Conservation (phyloP, 1,140 invertebrate species). For the Drosophila pectinifera region DNA sequence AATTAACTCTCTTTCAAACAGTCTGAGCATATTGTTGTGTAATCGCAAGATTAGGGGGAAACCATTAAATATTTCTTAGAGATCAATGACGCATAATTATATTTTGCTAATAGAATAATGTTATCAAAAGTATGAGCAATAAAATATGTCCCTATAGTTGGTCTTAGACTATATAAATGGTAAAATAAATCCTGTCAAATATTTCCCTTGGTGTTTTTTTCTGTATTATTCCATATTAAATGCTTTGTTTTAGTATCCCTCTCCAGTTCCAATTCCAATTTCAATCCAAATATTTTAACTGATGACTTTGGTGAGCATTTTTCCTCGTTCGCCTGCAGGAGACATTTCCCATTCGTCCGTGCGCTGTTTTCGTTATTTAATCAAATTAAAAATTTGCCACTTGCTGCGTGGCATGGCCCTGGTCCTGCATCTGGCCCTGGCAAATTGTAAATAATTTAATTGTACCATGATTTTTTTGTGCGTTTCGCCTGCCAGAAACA, state of each 20-base stretch:
- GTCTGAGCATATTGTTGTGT: constrained; percentile 13
- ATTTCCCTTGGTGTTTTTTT: not conserved
- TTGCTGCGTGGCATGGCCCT: constrained; percentile 46
- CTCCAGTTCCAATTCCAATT: no score
- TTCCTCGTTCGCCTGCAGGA: constrained; percentile 9
- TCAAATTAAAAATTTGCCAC: constrained; percentile 61
- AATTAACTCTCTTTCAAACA: constrained; percentile 70
- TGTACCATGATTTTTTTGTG: constrained; percentile 32
- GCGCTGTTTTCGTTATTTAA: constrained; percentile 50
- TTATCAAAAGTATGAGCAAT: not conserved
- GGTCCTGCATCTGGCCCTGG: constrained; percentile 47
- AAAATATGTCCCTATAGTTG: not conserved
- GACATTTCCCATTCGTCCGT: constrained; percentile 34
- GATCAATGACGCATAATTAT: no score
- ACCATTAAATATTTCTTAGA: no score
- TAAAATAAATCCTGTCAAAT: not conserved
- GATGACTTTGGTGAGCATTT: not conserved
- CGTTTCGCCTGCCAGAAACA: constrained; percentile 46
- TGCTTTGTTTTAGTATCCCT: not conserved
- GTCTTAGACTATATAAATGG: not conserved
- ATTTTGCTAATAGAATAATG: no score
- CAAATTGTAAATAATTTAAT: constrained; percentile 64
- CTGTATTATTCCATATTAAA: not conserved
- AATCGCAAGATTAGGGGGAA: constrained; percentile 3
- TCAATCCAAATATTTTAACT: constrained; percentile 11